Conservation (phyloP, 2,888 invertebrate species). For the Caradrina kadenii region DNA sequence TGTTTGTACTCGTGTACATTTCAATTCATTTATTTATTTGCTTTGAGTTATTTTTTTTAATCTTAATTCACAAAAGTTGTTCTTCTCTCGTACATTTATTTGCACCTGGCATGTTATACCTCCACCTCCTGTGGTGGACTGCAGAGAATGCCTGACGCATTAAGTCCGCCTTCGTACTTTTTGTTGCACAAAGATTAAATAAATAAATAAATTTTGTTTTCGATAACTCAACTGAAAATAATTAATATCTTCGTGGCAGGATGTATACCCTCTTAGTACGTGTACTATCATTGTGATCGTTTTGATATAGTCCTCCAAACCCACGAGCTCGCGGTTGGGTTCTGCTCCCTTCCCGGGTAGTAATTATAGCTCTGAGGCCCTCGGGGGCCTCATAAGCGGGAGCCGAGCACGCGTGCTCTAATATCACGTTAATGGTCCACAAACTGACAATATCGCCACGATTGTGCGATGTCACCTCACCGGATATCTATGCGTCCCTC, state of each 20-base stretch:
- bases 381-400: background rate
- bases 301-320: constrained; percentile 19
- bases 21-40: too few relatives aligned
- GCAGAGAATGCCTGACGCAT: too few relatives aligned
- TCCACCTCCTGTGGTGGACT: too few relatives aligned
- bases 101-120: too few relatives aligned
- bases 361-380: too few relatives aligned
- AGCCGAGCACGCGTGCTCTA: constrained; percentile 16
- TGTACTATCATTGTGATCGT: constrained; percentile 44
- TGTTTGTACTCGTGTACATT: too few relatives aligned
- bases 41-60: too few relatives aligned
- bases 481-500: constrained; percentile 14
- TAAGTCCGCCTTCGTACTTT: too few relatives aligned
- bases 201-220: too few relatives aligned
- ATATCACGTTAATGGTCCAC: constrained; percentile 43
- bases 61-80: too few relatives aligned
- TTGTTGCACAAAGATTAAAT: too few relatives aligned
- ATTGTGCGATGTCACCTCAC: constrained; percentile 22
- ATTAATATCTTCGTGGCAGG: background rate
- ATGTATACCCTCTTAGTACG: constrained; percentile 10
- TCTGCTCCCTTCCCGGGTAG: constrained; percentile 22
- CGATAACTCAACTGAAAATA: background rate
- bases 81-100: too few relatives aligned
- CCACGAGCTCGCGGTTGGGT: constrained; percentile 6
- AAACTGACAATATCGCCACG: constrained; percentile 32